These are phyloP conservation scores for Dipus sagitta DNA, from an alignment of 2,797 vertebrate genomes.

Conservation along the genomic window DNA sequence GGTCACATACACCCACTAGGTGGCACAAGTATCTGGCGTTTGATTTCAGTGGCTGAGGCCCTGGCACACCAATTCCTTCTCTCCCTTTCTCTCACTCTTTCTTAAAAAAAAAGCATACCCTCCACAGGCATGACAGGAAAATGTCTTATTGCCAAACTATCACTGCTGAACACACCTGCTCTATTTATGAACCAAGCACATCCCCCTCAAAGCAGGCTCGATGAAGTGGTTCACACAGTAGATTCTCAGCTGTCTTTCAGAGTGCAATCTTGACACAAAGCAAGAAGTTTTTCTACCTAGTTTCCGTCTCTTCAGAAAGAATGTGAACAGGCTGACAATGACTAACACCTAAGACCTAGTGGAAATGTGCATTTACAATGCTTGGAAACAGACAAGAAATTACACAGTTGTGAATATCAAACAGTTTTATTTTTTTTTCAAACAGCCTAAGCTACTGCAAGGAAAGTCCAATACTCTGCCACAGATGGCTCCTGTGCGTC, in stretches of 20 bases:
- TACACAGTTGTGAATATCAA: neutral
- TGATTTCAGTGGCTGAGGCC: no score
- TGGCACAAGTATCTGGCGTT: no score
- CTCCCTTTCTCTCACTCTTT: no score
- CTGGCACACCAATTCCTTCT: no score
- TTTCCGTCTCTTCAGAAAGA: slow-evolving; percentile 10
- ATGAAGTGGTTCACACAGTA: neutral
- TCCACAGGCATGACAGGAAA: neutral
- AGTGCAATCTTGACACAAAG: neutral
- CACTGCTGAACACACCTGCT: neutral
- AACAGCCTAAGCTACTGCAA: neutral
- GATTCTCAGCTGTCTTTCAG: neutral
- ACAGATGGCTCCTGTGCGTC: neutral
- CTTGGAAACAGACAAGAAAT: neutral
- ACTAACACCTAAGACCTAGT: neutral
- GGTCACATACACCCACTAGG: no score
- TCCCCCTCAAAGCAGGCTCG: neutral
- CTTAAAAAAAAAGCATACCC: no score
- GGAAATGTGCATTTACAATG: neutral
- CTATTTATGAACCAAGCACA: neutral
- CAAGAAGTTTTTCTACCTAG: neutral
- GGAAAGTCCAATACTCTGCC: neutral
- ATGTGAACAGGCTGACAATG: neutral
- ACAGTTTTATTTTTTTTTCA: neutral
- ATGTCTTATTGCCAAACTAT: neutral